These are phyloP conservation scores for Toxostoma redivivum DNA, from an alignment of 2,113 vertebrate species.

Conservation along the genomic window DNA sequence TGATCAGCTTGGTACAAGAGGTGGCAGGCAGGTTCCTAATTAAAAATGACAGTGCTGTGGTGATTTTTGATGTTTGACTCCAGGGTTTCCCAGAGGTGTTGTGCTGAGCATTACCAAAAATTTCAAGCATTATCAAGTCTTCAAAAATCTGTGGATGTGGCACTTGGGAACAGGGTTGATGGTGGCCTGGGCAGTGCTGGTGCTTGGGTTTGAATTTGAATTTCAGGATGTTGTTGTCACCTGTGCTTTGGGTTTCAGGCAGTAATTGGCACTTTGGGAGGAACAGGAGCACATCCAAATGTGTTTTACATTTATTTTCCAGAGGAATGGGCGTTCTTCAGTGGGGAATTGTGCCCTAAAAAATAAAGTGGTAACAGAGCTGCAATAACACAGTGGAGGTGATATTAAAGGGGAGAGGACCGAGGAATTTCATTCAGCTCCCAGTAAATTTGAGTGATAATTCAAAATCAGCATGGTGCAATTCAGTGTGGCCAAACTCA, in stretches of 20 bases:
- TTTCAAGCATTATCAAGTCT: too few relatives aligned
- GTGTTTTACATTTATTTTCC: background rate
- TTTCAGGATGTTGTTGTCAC: background rate
- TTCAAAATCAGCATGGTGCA: background rate
- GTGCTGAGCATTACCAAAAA: background rate
- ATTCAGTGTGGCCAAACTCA: background rate
- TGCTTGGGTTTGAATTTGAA: background rate
- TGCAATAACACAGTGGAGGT: background rate
- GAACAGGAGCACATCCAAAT: background rate
- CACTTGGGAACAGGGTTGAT: background rate
- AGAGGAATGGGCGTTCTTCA: background rate
- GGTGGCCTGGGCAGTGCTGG: background rate
- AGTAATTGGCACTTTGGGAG: background rate
- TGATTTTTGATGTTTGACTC: background rate
- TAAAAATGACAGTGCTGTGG: background rate
- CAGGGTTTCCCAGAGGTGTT: background rate
- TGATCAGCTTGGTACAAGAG: background rate
- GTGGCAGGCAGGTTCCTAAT: background rate
- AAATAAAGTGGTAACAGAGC: background rate
- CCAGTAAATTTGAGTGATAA: background rate
- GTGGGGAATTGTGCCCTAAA: background rate
- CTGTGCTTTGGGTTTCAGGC: background rate
- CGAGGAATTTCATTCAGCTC: background rate
- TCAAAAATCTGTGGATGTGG: background rate
- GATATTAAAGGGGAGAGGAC: background rate